Evolutionary conservation across 2,888 invertebrate species (phyloP).

Genomic region (Pheosia tremula): DNA sequence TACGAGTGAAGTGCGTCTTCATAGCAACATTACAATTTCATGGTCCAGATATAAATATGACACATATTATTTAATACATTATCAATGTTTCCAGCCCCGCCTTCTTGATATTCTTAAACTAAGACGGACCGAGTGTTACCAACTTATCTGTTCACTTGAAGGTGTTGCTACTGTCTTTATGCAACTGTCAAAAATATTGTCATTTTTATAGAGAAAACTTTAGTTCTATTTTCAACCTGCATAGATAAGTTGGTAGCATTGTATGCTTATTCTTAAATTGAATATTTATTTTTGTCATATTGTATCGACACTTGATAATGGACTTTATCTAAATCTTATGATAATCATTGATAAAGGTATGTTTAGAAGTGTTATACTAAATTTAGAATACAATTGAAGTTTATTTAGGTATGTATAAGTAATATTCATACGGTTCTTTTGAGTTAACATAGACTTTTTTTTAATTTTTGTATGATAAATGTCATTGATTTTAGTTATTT

Average conservation of each 20-base stretch:
- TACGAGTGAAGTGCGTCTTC: too few relatives aligned
- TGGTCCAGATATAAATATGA: slow-evolving; percentile 34
- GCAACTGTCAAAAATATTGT: not conserved
- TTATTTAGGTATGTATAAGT: not conserved
- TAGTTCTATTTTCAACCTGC: not conserved
- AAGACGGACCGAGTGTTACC: not conserved
- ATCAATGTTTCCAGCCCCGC: slow-evolving; percentile 18
- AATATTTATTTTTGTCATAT: not conserved
- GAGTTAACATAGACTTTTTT: not conserved
- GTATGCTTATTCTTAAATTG: not conserved
- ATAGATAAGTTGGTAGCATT: not conserved
- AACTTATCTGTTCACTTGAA: not conserved
- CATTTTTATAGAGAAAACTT: not conserved
- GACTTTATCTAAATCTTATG: slow-evolving; percentile 4
- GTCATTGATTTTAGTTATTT: too few relatives aligned
- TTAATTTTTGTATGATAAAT: not conserved
- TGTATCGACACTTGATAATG: not conserved
- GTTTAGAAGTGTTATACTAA: not conserved
- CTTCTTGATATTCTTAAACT: slow-evolving; percentile 28
- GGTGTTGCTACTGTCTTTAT: not conserved
- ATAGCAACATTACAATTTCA: not conserved
- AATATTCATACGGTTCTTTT: not conserved
- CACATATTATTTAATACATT: slow-evolving; percentile 15
- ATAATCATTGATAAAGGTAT: not conserved
- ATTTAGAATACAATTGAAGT: slow-evolving; percentile 2